Evolutionary conservation across 2,888 invertebrate species (phyloP).

Genomic region (Labia minor): DNA sequence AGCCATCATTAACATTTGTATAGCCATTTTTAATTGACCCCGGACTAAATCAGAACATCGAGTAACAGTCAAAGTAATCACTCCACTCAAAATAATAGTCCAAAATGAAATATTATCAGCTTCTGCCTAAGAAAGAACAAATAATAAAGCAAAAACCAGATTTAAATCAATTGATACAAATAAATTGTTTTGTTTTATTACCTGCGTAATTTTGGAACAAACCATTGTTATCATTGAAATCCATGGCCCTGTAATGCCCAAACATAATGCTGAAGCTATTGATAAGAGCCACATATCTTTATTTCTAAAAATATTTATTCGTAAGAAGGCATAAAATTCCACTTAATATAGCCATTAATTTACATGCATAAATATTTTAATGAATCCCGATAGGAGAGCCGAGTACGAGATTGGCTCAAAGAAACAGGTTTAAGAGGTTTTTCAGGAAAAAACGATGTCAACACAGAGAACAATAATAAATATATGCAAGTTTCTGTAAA

Average conservation of each 20-base stretch:
- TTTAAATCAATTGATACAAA: background rate
- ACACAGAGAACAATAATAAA: conserved; percentile 27
- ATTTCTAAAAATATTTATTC: conserved; percentile 26
- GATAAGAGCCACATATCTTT: conserved; percentile 31
- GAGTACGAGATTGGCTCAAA: background rate
- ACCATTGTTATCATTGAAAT: conserved; percentile 31
- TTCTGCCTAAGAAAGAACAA: conserved; percentile 28
- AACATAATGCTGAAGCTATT: conserved; percentile 30
- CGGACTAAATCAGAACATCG: conserved; percentile 31
- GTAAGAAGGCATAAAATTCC: background rate
- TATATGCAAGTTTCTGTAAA: conserved; percentile 29
- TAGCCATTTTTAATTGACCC: conserved; percentile 24
- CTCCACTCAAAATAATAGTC: conserved; percentile 32
- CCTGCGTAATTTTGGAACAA: conserved; percentile 30
- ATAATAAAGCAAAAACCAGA: background rate
- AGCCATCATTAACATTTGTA: background rate
- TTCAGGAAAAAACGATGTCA: conserved; percentile 29
- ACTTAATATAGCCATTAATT: background rate
- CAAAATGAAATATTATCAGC: conserved; percentile 32
- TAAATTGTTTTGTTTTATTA: conserved; percentile 21
- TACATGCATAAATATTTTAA: background rate
- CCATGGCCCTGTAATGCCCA: conserved; percentile 32
- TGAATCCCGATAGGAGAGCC: background rate
- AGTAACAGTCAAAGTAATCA: conserved; percentile 29
- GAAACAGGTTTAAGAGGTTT: conserved; percentile 24